Base-by-base conservation (phyloP, 2,797 vertebrate genomes). In the Mareca strepera region DNA sequence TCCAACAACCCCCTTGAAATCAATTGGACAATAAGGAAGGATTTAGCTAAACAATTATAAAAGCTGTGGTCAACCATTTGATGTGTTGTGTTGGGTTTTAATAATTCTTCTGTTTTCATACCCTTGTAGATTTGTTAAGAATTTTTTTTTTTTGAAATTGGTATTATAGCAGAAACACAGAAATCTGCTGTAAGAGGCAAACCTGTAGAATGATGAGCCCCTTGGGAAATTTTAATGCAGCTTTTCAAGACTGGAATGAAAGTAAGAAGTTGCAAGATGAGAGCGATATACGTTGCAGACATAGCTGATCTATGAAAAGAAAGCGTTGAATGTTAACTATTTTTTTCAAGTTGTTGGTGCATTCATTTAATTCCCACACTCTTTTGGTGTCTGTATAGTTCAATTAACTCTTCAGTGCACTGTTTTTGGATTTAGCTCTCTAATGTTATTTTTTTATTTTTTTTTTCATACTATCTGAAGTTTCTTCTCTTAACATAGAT, bases 321-420 rank as follows among this genome's bases (percentile, higher is more conserved):
- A 86, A 58, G 80, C 22, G 46, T 88, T 87, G 66, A 82, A 7
- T 91, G 72, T 93, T 93, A 78, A 35, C 21, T 91, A 86, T 86
- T 72, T 74, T 3, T 77, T 3, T 39, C 56, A 79, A 92, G 44
- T 55, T 59, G 41, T 81, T 50, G 18, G 11, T 92, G 60, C 39
- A 33, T 82, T 92, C n/a, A 12, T 91, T 91, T 91, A 69, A 53
- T 76, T 77, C 41, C 28, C 74, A 1, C 0, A 0, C 48, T 86
- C 18, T 14, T 14, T 82, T 73, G 31, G 9, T 60, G 31, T 80
- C 74, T 93, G 31, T 1, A 43, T 80, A 58, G 17, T 67, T 83
- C 4, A 11, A 29, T 73, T 50, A 64, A 59, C 60, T 68, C 46
- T 66, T 88, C 26, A 48, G 29, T 72, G 81, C 35, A 12, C 1